Conservation (phyloP, 2,113 vertebrate species). For the Myiagra hebetior region DNA sequence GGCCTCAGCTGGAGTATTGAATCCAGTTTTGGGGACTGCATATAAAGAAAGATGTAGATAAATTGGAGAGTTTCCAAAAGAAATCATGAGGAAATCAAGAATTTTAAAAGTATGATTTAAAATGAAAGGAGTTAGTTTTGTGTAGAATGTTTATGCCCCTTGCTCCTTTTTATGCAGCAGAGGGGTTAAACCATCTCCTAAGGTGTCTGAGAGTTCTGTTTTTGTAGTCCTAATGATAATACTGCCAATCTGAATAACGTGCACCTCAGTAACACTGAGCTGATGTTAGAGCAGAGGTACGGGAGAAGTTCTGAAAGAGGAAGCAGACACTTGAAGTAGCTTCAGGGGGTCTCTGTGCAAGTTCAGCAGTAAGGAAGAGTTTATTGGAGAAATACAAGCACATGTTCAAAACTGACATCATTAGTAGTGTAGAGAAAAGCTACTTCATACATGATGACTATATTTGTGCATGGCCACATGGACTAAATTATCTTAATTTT, state of each 20-base stretch:
- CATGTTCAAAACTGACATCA: background rate
- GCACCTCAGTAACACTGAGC: background rate
- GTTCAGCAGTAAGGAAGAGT: background rate
- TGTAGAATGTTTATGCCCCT: background rate
- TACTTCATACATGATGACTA: background rate
- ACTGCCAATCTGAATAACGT: background rate
- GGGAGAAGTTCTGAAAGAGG: background rate
- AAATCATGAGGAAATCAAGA: slow-evolving; percentile 43
- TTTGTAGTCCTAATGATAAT: background rate
- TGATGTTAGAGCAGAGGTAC: background rate
- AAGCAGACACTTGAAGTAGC: background rate
- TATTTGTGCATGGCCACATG: background rate
- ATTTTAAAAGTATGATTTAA: background rate
- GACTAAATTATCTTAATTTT: background rate
- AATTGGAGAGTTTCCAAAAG: slow-evolving; percentile 59
- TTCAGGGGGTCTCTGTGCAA: background rate
- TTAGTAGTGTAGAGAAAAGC: background rate
- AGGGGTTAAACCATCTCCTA: background rate
- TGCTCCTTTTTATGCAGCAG: background rate
- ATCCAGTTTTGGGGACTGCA: slow-evolving; percentile 59
- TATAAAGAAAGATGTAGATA: slow-evolving; percentile 62
- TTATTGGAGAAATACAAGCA: background rate
- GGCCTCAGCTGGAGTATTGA: slow-evolving; percentile 67
- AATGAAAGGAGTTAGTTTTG: background rate
- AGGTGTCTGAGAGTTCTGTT: background rate